phyloP scores from a whole-genome alignment of 2,113 vertebrate species.

The Phaethon lepturus region DNA sequence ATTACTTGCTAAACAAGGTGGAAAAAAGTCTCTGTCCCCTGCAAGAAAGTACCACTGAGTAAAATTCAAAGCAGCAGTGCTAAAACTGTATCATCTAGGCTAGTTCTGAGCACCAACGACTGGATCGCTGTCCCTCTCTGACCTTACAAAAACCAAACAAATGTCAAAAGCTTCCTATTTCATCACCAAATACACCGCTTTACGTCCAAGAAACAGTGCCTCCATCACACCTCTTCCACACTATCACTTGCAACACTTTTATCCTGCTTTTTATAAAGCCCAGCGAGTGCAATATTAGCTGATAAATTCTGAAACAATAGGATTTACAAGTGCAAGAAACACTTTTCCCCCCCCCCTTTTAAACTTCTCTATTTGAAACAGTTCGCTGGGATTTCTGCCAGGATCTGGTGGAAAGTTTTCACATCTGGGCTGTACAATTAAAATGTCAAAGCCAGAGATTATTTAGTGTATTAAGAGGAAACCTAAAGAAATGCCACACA shows the following conservation, averaged over 20 bases:
- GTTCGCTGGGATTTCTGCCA: conserved; percentile 57
- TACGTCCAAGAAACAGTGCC: not conserved
- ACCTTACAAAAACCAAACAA: not conserved
- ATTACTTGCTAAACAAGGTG: not conserved
- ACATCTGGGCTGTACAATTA: conserved; percentile 58
- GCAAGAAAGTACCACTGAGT: not conserved
- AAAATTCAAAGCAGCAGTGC: conserved; percentile 12
- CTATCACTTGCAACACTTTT: not conserved
- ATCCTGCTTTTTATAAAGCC: not conserved
- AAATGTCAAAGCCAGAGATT: conserved; percentile 57
- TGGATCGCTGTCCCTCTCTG: not conserved
- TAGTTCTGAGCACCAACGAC: fast-evolving
- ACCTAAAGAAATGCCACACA: conserved; percentile 43
- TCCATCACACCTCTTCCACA: not conserved
- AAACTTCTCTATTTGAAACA: conserved; percentile 18
- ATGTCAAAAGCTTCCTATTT: not conserved
- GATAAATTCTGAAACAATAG: conserved; percentile 41
- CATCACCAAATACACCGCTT: not conserved
- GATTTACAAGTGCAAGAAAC: conserved; percentile 57
- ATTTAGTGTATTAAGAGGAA: conserved; percentile 40
- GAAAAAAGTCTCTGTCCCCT: not conserved
- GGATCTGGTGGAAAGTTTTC: conserved; percentile 49
- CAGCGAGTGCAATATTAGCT: not conserved
- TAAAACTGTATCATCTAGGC: not conserved
- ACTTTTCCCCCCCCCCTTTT: not conserved